These are phyloP conservation scores for Nemotelus nigrinus DNA, from an alignment of 2,888 invertebrate genomes.

Conservation along the genomic window DNA sequence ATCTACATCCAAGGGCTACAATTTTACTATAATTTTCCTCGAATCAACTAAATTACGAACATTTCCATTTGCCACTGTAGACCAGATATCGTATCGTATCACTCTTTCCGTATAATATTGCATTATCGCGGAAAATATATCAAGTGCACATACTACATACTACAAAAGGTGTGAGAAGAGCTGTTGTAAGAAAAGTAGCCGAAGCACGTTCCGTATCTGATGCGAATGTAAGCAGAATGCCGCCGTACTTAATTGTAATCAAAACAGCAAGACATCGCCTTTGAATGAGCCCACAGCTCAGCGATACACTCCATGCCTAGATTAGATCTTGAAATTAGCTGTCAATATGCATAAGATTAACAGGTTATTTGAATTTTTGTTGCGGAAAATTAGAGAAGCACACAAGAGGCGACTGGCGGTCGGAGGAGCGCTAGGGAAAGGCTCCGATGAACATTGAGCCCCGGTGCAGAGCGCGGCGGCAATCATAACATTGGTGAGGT, in stretches of 20 bases:
- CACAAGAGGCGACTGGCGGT: neutral
- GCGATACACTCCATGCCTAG: constrained; percentile 21
- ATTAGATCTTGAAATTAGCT: constrained; percentile 45
- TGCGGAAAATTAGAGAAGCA: constrained; percentile 37
- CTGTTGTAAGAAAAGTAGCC: constrained; percentile 32
- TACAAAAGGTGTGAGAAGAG: constrained; percentile 30
- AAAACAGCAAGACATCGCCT: constrained; percentile 44
- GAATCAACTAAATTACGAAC: constrained; percentile 12
- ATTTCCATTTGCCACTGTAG: constrained; percentile 19
- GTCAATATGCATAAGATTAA: constrained; percentile 46
- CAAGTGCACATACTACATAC: constrained; percentile 23
- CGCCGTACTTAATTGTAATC: constrained; percentile 45
- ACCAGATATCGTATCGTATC: constrained; percentile 1
- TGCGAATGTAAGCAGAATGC: constrained; percentile 40
- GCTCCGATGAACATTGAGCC: too few relatives aligned
- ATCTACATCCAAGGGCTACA: too few relatives aligned
- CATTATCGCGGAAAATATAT: constrained; percentile 41
- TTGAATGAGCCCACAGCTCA: constrained; percentile 37
- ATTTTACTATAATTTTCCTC: too few relatives aligned
- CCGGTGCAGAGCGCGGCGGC: neutral
- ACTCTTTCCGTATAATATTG: constrained; percentile 19
- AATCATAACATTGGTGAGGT: too few relatives aligned
- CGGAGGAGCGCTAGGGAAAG: neutral
- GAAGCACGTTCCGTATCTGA: constrained; percentile 39
- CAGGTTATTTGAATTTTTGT: constrained; percentile 44